Percentiles rank a stretch among this genome's conserved stretches.
Evolutionary conservation across 2,888 invertebrate genomes (phyloP).

Genomic region (Lamproptera curius): DNA sequence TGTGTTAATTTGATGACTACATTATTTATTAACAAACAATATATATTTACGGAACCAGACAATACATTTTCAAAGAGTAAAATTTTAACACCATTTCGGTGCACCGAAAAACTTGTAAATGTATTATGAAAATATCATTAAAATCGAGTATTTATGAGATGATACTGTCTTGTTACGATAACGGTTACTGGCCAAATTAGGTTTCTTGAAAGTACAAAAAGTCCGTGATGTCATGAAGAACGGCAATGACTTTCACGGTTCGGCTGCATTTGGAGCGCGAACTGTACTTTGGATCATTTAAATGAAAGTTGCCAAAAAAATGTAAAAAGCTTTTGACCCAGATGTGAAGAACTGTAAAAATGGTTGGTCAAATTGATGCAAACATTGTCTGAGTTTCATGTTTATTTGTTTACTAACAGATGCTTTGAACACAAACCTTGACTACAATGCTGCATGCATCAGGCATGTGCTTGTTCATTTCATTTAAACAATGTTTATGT

Average conservation of each 20-base stretch:
- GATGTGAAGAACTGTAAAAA: constrained; percentile 17
- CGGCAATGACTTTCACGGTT: constrained; percentile 77
- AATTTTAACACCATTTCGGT: not conserved
- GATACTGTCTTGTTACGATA: no score
- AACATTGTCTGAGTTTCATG: constrained; percentile 8
- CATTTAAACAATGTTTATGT: no score
- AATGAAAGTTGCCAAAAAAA: constrained; percentile 70
- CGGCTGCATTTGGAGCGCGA: constrained; percentile 71
- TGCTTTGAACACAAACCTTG: constrained; percentile 4
- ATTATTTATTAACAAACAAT: constrained; percentile 29
- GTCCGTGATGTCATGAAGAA: constrained; percentile 68
- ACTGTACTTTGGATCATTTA: constrained; percentile 64
- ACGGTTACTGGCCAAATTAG: constrained; percentile 30
- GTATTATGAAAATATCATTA: not conserved
- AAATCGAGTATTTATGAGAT: no score
- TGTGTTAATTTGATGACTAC: constrained; percentile 27
- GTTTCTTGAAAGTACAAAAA: constrained; percentile 66
- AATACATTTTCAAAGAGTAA: constrained; percentile 22
- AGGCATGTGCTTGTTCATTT: no score
- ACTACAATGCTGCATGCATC: not conserved
- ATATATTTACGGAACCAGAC: constrained; percentile 12
- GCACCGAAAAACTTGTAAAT: not conserved
- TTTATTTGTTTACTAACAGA: constrained; percentile 33
- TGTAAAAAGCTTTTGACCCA: constrained; percentile 51
- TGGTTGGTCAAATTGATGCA: constrained; percentile 16